phyloP scores from a whole-genome alignment of 2,113 vertebrate genomes.

The Todiramphus saurophagus region DNA sequence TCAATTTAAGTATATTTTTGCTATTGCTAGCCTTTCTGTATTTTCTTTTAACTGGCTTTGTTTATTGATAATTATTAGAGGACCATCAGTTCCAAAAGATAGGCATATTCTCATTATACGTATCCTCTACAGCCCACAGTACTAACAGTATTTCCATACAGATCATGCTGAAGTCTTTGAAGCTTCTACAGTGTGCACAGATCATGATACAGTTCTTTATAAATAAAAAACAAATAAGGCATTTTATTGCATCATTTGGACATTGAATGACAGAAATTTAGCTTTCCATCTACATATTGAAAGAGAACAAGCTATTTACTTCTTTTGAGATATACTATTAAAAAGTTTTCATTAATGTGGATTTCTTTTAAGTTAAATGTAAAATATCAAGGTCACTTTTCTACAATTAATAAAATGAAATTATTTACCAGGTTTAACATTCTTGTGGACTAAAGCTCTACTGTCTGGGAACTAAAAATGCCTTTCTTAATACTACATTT shows the following conservation, averaged over 20 bases:
- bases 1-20: conserved; percentile 25
- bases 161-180: neutral
- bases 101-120: neutral
- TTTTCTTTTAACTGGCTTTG: conserved; percentile 5
- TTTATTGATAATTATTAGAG: conserved; percentile 38
- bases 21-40: neutral
- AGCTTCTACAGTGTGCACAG: neutral
- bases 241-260: neutral
- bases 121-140: neutral
- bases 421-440: neutral
- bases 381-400: neutral
- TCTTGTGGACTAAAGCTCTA: neutral
- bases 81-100: neutral
- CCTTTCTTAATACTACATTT: neutral
- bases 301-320: neutral
- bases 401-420: neutral
- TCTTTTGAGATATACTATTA: neutral
- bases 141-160: neutral
- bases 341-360: neutral
- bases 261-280: neutral
- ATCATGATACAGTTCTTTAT: neutral
- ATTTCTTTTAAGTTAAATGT: neutral
- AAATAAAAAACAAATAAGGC: neutral
- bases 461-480: neutral
- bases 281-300: neutral